phyloP scores from a whole-genome alignment of 2,888 invertebrate species.

The Macrophya alboannulata region DNA sequence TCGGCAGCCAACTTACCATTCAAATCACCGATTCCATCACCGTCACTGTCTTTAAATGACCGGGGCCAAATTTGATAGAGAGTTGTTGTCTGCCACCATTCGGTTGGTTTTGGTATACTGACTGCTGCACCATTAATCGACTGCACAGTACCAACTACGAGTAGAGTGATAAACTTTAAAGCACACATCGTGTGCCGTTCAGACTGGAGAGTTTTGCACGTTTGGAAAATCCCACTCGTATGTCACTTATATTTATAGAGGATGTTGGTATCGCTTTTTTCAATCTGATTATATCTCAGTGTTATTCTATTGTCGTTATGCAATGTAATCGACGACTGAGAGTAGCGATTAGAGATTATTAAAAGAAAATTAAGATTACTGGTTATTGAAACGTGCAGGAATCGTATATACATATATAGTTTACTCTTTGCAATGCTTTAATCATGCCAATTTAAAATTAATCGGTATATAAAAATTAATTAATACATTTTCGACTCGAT shows the following conservation, averaged over 20 bases:
- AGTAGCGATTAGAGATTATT: neutral
- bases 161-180: neutral
- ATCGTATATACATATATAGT: too few species aligned
- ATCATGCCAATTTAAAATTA: too few species aligned
- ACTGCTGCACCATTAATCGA: neutral
- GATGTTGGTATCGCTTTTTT: neutral
- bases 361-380: neutral
- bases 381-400: neutral
- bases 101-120: slow-evolving; percentile 15
- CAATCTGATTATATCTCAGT: neutral
- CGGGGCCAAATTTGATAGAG: slow-evolving; percentile 82
- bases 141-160: too few species aligned
- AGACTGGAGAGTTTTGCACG: neutral
- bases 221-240: neutral
- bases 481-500: too few species aligned
- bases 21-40: slow-evolving; percentile 82
- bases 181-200: neutral
- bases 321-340: neutral
- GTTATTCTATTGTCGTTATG: neutral
- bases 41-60: slow-evolving; percentile 82
- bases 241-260: neutral
- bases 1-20: slow-evolving; percentile 74
- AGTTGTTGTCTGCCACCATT: slow-evolving; percentile 82
- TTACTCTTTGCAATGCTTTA: too few species aligned
- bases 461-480: too few species aligned